Conservation (phyloP, 2,888 invertebrate genomes). For the Hybos culiciformis region DNA sequence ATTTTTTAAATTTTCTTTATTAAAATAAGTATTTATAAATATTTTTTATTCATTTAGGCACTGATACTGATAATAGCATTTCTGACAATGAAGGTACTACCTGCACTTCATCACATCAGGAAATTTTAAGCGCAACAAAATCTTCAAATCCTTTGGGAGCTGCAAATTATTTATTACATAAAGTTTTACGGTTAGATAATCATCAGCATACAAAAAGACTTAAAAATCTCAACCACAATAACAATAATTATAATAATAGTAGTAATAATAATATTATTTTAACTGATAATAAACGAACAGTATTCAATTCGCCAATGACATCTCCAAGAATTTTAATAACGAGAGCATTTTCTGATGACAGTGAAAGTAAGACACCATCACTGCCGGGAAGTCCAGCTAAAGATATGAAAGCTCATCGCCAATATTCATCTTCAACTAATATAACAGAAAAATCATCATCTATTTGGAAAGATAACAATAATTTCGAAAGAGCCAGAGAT, state of each 20-base stretch:
- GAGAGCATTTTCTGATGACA: conserved; percentile 58
- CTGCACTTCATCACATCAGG: neutral
- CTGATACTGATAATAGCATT: neutral
- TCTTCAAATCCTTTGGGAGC: conserved; percentile 5
- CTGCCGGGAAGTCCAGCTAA: conserved; percentile 26
- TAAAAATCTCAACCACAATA: conserved; percentile 4
- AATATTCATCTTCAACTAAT: conserved; percentile 34
- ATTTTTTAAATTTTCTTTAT: too few species aligned
- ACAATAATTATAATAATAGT: conserved; percentile 1
- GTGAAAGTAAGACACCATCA: conserved; percentile 42
- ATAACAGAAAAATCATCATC: conserved; percentile 24
- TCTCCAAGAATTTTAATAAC: conserved; percentile 61
- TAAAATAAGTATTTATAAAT: too few species aligned
- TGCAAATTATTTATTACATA: conserved; percentile 27
- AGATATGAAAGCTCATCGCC: conserved; percentile 25
- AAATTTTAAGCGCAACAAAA: conserved; percentile 7
- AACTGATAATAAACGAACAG: conserved; percentile 15
- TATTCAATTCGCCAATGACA: conserved; percentile 31
- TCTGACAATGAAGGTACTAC: neutral
- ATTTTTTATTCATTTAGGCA: too few species aligned
- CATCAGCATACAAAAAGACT: conserved; percentile 16
- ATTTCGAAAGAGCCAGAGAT: too few species aligned
- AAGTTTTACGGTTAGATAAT: conserved; percentile 42
- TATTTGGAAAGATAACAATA: neutral
- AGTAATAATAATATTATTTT: conserved; percentile 15